phyloP scores from a whole-genome alignment of 2,888 invertebrate genomes.

The Leptopterna dolabrata region DNA sequence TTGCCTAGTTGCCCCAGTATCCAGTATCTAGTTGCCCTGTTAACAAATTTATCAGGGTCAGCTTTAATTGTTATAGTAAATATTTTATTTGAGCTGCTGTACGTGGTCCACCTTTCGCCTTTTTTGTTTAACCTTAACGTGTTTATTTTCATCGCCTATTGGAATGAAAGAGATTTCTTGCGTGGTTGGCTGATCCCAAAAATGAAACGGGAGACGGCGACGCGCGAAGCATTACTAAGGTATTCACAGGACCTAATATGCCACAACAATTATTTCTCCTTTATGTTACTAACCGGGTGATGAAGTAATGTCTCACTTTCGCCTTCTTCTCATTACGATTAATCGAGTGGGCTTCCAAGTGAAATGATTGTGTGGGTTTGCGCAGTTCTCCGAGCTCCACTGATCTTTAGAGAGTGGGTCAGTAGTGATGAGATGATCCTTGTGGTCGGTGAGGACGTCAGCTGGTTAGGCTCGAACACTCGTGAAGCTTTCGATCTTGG shows the following conservation, averaged over 20 bases:
- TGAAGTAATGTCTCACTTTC: slow-evolving; percentile 22
- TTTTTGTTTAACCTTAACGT: not conserved
- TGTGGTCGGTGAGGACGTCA: not conserved
- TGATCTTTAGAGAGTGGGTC: slow-evolving; percentile 27
- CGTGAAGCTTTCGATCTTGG: slow-evolving; percentile 3
- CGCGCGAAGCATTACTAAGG: not conserved
- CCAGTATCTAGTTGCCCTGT: no score
- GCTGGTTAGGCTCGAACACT: not conserved
- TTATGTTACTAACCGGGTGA: not conserved
- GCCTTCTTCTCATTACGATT: slow-evolving; percentile 11
- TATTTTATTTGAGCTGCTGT: no score
- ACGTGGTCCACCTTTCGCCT: not conserved
- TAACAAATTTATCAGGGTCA: no score
- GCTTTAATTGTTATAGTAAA: no score
- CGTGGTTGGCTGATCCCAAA: not conserved
- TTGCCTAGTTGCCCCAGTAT: no score
- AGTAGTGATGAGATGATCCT: slow-evolving; percentile 17
- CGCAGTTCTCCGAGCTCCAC: not conserved
- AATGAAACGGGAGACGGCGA: not conserved
- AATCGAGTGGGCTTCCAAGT: slow-evolving; percentile 14
- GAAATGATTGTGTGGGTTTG: slow-evolving; percentile 16
- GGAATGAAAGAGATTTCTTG: not conserved
- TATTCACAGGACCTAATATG: not conserved
- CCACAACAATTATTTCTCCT: not conserved
- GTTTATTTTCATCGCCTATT: not conserved